These are phyloP conservation scores for Lithophane leautieri DNA, from an alignment of 2,888 invertebrate species.

Conservation along the genomic window DNA sequence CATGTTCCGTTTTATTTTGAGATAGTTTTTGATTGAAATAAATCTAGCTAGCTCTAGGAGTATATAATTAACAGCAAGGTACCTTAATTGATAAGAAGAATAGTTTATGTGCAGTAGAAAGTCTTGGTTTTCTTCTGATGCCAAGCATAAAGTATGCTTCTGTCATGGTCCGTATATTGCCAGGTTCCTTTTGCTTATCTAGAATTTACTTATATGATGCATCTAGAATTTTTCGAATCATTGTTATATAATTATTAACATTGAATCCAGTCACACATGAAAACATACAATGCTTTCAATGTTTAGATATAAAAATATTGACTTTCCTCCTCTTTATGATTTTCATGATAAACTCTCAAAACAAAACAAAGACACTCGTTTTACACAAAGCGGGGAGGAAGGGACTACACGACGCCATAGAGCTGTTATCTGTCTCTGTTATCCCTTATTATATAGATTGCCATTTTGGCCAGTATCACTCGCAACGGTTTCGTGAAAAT, in stretches of 20 bases:
- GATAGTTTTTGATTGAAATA: background rate
- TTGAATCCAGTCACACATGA: too few relatives aligned
- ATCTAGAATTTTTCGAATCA: background rate
- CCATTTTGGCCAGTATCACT: conserved; percentile 49
- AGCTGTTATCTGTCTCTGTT: conserved; percentile 57
- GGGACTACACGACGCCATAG: conserved; percentile 56
- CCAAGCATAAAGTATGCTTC: background rate
- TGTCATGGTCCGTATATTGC: too few relatives aligned
- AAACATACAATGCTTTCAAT: background rate
- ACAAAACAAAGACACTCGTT: conserved; percentile 31
- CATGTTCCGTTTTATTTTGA: background rate
- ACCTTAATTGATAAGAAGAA: too few relatives aligned
- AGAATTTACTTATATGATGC: too few relatives aligned
- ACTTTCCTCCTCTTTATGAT: background rate
- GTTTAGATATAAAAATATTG: background rate
- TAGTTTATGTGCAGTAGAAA: background rate
- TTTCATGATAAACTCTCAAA: conserved; percentile 7
- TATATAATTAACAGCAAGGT: background rate
- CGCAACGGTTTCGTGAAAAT: conserved; percentile 38
- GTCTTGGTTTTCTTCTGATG: background rate
- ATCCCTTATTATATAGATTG: conserved; percentile 58
- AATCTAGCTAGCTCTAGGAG: background rate
- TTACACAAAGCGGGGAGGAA: conserved; percentile 35
- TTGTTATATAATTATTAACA: too few relatives aligned
- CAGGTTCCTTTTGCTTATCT: background rate